phyloP scores from a whole-genome alignment of 2,113 vertebrate genomes.

The Scomber japonicus region DNA sequence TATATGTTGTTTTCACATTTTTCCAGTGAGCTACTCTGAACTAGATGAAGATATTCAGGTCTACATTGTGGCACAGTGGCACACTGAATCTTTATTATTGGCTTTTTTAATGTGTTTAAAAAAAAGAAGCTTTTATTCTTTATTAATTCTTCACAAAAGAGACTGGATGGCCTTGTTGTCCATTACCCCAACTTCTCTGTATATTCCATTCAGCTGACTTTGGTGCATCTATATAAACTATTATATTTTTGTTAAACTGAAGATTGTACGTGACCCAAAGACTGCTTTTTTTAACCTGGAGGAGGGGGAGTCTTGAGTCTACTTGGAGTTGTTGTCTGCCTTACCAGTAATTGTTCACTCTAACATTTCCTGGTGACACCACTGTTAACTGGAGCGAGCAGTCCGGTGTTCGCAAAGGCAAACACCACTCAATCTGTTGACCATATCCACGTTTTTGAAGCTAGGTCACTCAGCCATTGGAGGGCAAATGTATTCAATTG shows the following conservation, averaged over 20 bases:
- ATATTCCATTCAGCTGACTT: background rate
- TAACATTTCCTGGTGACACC: conserved; percentile 81
- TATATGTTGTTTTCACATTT: background rate
- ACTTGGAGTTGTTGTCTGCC: conserved; percentile 48
- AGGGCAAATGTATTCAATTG: conserved; percentile 79
- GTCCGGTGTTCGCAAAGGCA: conserved; percentile 65
- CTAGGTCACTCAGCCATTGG: conserved; percentile 76
- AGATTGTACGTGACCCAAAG: background rate
- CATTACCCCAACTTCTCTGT: too few relatives aligned
- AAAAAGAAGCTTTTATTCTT: background rate
- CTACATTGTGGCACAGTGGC: background rate
- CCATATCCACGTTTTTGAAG: conserved; percentile 71
- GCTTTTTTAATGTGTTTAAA: background rate
- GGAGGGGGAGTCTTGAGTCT: conserved; percentile 20
- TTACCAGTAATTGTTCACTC: conserved; percentile 81
- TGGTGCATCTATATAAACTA: background rate
- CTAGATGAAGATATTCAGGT: background rate
- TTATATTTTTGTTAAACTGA: background rate
- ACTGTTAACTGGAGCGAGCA: conserved; percentile 77
- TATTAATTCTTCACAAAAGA: background rate
- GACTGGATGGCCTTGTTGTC: too few relatives aligned
- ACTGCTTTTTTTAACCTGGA: conserved; percentile 27
- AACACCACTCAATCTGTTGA: conserved; percentile 83
- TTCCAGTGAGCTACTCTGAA: background rate
- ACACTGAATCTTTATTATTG: background rate